Base-by-base conservation (phyloP, 64 coral and sea anemone genomes). In the Acropora yongei region DNA sequence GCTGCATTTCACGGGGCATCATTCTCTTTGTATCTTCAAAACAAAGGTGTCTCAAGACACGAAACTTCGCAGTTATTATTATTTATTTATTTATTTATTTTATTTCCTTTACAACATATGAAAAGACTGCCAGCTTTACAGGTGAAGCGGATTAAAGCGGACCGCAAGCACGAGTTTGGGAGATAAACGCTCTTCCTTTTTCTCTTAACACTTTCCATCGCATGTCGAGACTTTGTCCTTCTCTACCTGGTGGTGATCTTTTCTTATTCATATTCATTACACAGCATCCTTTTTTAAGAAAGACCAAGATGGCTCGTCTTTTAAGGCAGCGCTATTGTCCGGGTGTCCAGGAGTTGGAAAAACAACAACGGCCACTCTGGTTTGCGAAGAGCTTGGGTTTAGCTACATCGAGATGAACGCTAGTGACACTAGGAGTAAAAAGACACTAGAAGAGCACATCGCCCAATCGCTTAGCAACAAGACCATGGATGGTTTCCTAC, bases 371-470 rank as follows among this genome's bases (percentile, higher is more conserved):
- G 78, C 97, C 39, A 89, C 87, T 10, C 82, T 98, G 9, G 97
- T 98, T 16, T 98, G 97, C 44, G 68, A 99, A 65, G 97, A 99
- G 44, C 84, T 95, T 45, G 97, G 91, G 2, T 99, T 96, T 78
- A 88, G 87, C 50, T 99, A 85, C 66, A 88, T 99, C 19, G 94
- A 99, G 84, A 96, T 99, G 91, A 99, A 99, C 68, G 97, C 97
- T 3, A 99, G 97, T 85, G 97, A 99, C 66, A 81, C 92, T 47
- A 78, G 97, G 17, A 99, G 65, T 57, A 99, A 99, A 39, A 99
- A 99, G 79, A 96, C 84, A n/a, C 41, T 99, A 41, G 91, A 99
- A 41, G 81, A 96, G 75, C 86, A 20, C 76, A 72, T 99, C 11
- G 87, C 91, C 3, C 78, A 91, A 8, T 93, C 88, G 19, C 86